Evolutionary conservation across 2,797 vertebrate species (phyloP), one percentile per base, ranked within the genome.

Genomic region (Oreonectes daqikongensis): DNA sequence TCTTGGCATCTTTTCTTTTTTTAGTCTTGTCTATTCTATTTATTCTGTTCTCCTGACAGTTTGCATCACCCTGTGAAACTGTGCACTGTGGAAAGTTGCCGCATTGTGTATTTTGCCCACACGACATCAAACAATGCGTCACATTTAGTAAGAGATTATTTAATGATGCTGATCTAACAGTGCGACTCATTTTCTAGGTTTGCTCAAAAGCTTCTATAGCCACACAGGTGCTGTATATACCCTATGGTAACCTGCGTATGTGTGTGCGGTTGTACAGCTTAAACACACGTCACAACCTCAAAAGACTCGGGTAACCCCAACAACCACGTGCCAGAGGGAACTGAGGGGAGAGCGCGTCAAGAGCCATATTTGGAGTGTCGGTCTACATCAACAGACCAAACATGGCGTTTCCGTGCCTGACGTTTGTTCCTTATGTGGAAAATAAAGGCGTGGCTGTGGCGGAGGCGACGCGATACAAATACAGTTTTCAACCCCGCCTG

Each of bases 271-370:
- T 82, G 66, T 67, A 78, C 61, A 70, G 70, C 77, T 63, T 42
- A 24, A 69, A 60, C 75, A 81, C 61, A 86, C 88, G 90, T 92
- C 88, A 91, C 57, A 80, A 74, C 74, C 24, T 80, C 81, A 78
- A 87, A 85, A 88, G 89, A 88, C 85, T 91, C 81, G 65, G 85
- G 86, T 88, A 89, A 89, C 89, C 89, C 85, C 68, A 55, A 84
- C 68, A 1, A 86, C 87, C 88, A 87, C 83, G 87, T 88, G 89
- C 84, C 82, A 74, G 24, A 74, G 77, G 89, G 89, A 90, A 87
- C 87, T 35, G 69, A 64, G 42, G 55, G 5, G 61, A 15, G 20
- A 44, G 44, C 68, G 84, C 84, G 86, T 90, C 88, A 87, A 40
- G 80, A 79, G 24, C 90, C 90, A 88, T 88, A 91, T 91, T 52